These are phyloP conservation scores for Schizopygopsis malacanthus DNA, from an alignment of 2,797 vertebrate species.

Conservation along the genomic window DNA sequence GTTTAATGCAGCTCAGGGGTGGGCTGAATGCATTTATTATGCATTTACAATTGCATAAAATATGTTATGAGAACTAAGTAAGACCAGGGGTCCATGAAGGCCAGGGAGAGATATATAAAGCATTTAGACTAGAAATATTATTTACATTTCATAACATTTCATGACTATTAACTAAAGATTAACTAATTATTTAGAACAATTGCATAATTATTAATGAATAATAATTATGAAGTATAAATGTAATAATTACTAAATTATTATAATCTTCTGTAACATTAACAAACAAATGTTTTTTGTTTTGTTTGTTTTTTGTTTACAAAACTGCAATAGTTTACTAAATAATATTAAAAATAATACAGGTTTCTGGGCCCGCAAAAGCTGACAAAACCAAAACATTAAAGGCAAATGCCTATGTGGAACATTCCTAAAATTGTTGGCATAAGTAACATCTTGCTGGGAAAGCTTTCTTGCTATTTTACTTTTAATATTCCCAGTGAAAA, in stretches of 20 bases:
- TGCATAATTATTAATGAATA: no score
- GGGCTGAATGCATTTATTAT: no score
- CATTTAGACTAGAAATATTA: background rate
- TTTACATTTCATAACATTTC: background rate
- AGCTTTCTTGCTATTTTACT: background rate
- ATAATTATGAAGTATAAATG: no score
- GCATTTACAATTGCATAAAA: background rate
- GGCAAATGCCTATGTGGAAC: background rate
- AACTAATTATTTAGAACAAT: background rate
- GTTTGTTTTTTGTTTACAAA: no score
- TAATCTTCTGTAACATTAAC: background rate
- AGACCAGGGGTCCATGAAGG: background rate
- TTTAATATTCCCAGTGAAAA: background rate
- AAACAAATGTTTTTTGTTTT: background rate
- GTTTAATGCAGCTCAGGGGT: background rate
- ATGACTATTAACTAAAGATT: background rate
- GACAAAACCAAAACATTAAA: background rate
- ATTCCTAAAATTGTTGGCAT: background rate
- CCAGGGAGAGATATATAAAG: background rate
- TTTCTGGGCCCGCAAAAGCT: background rate
- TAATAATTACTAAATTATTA: no score
- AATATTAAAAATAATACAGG: background rate
- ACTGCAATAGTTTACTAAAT: background rate
- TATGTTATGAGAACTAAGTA: background rate
- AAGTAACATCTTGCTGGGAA: background rate